Conservation (phyloP, 2,113 vertebrate genomes). For the Zosterops hypoxanthus region DNA sequence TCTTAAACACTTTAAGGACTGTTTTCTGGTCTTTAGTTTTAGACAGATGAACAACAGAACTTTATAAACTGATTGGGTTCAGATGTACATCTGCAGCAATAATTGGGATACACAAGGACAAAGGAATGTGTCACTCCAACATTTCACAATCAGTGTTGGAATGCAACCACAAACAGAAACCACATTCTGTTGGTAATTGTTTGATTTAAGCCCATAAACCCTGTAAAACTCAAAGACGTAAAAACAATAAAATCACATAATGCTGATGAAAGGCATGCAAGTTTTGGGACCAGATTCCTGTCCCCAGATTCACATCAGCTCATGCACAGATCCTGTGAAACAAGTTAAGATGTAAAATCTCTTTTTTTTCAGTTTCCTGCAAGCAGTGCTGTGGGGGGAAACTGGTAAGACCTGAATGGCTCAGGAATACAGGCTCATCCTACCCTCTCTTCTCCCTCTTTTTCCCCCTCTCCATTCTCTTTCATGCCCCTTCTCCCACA, state of each 20-base stretch:
- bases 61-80: conserved; percentile 43
- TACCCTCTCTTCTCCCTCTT: neutral
- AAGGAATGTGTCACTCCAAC: conserved; percentile 20
- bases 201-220: conserved; percentile 38
- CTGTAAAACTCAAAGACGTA: neutral
- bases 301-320: neutral
- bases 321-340: neutral
- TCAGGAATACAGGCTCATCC: neutral
- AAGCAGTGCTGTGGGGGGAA: neutral
- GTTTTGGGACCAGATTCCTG: neutral
- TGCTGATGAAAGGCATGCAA: neutral
- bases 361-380: neutral
- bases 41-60: conserved; percentile 36
- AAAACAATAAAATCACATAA: neutral
- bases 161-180: conserved; percentile 34
- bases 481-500: neutral
- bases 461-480: neutral
- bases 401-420: neutral
- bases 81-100: conserved; percentile 59
- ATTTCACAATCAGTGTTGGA: conserved; percentile 14
- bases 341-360: neutral
- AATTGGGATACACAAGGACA: conserved; percentile 12
- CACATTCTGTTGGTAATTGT: conserved; percentile 41
- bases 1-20: neutral
- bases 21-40: conserved; percentile 31